Percentiles rank a stretch among this genome's conserved stretches.
Conservation (phyloP, 2,113 vertebrate genomes). For the Tetraodon nigroviridis region DNA sequence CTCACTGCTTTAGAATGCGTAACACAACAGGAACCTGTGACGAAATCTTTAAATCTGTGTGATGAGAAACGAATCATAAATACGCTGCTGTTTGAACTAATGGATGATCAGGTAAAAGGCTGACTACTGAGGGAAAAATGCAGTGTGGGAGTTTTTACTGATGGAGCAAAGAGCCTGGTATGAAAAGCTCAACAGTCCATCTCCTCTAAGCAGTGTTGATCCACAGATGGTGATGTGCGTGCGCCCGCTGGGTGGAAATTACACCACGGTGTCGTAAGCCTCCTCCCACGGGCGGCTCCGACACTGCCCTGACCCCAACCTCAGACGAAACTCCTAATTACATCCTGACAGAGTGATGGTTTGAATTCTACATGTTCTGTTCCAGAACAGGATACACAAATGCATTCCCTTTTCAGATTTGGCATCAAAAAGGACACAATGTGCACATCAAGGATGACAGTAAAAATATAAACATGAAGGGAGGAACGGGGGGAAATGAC, state of each 20-base stretch:
- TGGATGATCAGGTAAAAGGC: neutral
- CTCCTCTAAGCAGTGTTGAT: constrained; percentile 51
- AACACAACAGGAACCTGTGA: neutral
- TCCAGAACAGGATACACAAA: neutral
- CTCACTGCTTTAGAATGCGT: neutral
- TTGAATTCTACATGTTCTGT: neutral
- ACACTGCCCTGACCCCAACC: neutral
- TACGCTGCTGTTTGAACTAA: constrained; percentile 11
- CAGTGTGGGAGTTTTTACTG: constrained; percentile 8
- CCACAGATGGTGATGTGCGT: constrained; percentile 34
- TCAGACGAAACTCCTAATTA: constrained; percentile 24
- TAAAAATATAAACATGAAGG: constrained; percentile 1
- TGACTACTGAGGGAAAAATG: constrained; percentile 31
- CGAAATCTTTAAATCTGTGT: too few relatives aligned
- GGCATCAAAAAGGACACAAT: neutral
- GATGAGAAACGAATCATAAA: too few relatives aligned
- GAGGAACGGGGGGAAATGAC: neutral
- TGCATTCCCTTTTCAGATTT: neutral
- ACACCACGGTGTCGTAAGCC: constrained; percentile 35
- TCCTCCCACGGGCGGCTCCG: constrained; percentile 32
- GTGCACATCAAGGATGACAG: neutral
- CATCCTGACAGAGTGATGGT: constrained; percentile 9
- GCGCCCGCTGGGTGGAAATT: constrained; percentile 35
- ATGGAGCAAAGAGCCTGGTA: constrained; percentile 29
- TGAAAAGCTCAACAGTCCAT: constrained; percentile 45